Conservation (phyloP, 2,113 vertebrate genomes). For the Alethe diademata region DNA sequence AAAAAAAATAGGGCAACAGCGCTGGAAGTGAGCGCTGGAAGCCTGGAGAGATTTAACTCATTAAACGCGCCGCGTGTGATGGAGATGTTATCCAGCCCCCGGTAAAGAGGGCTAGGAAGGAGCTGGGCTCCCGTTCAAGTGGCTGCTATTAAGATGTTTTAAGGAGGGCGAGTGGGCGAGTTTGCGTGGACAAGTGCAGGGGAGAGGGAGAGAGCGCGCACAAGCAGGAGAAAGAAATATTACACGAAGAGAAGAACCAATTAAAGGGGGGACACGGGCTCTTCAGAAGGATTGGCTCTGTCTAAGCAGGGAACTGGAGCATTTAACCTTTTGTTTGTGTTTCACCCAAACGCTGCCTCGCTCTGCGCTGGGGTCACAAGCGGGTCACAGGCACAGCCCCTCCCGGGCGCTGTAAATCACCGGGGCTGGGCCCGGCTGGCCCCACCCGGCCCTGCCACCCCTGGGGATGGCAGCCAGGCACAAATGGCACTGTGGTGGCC, state of each 20-base stretch:
- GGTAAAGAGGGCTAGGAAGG: not conserved
- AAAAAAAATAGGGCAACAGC: not conserved
- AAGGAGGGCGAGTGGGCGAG: not conserved
- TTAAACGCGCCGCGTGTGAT: not conserved
- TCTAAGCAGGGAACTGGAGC: conserved; percentile 54
- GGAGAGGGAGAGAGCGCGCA: not conserved
- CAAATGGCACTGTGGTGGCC: not conserved
- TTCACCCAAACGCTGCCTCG: conserved; percentile 77
- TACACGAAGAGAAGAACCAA: not conserved
- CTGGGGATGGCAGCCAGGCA: not conserved
- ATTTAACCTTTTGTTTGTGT: conserved; percentile 80
- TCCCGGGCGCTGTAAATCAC: conserved; percentile 77
- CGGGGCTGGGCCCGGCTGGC: not conserved
- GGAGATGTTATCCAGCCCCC: not conserved
- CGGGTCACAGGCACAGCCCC: conserved; percentile 81
- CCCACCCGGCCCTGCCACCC: conserved; percentile 15
- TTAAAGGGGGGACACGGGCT: conserved; percentile 6
- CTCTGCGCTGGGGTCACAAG: conserved; percentile 78
- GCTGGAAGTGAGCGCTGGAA: not conserved
- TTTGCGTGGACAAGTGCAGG: not conserved
- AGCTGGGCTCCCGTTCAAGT: not conserved
- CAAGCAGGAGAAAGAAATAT: not conserved
- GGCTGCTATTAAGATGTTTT: not conserved
- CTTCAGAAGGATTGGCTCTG: conserved; percentile 72
- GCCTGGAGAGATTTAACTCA: not conserved